Percentiles rank a stretch among this genome's conserved stretches.
Conservation (phyloP, 2,113 vertebrate species). For the Puma concolor region DNA sequence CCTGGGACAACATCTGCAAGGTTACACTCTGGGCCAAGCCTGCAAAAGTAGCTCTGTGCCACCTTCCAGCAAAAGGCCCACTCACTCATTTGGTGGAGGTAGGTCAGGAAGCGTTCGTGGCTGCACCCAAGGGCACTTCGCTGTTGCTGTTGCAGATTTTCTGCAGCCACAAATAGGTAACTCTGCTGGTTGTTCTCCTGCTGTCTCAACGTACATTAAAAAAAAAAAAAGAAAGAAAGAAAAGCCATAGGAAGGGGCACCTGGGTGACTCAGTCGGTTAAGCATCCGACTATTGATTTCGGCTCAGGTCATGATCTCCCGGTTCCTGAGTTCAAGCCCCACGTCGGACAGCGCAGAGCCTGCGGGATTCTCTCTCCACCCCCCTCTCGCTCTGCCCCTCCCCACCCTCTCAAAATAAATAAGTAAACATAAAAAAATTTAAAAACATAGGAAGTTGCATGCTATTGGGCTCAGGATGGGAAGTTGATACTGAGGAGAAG, state of each 20-base stretch:
- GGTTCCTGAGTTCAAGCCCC: too few species aligned
- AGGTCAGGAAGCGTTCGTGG: rapidly evolving
- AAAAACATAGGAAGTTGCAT: neutral
- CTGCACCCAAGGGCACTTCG: neutral
- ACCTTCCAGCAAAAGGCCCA: neutral
- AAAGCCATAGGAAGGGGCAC: too few species aligned
- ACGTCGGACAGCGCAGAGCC: too few species aligned
- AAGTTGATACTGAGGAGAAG: neutral
- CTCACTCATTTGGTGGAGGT: neutral
- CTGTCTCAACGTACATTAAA: neutral
- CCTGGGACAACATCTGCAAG: neutral
- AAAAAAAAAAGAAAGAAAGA: neutral
- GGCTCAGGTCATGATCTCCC: too few species aligned
- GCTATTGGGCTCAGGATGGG: neutral
- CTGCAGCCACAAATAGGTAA: neutral
- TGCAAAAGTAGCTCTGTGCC: neutral
- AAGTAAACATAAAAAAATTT: too few species aligned
- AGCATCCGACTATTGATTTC: too few species aligned
- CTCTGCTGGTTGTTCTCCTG: neutral
- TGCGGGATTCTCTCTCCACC: too few species aligned
- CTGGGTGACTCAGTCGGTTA: too few species aligned
- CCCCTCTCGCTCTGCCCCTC: too few species aligned
- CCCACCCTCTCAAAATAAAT: too few species aligned
- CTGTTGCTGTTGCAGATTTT: neutral
- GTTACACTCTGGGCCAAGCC: neutral